Conservation (phyloP, 2,113 vertebrate genomes). For the Beaufortia kweichowensis region DNA sequence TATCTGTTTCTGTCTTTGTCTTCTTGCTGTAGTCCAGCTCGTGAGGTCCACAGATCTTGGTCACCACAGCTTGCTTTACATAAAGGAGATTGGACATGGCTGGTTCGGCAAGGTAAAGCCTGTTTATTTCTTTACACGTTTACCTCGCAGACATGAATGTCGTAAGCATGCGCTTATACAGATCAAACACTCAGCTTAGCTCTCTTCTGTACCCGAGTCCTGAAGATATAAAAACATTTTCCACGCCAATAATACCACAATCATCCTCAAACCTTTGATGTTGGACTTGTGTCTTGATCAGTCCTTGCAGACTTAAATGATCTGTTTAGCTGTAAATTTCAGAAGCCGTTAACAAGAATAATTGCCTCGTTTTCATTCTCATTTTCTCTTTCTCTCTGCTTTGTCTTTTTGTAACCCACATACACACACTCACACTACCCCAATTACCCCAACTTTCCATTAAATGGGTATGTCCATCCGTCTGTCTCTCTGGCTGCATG, state of each 20-base stretch:
- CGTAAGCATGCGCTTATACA: not conserved
- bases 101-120: constrained; percentile 93
- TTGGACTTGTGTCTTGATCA: constrained; percentile 3
- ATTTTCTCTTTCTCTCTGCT: constrained; percentile 44
- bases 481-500: constrained; percentile 40
- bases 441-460: constrained; percentile 53
- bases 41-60: constrained; percentile 83
- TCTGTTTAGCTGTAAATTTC: constrained; percentile 23
- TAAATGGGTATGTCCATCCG: constrained; percentile 57
- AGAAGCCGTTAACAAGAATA: constrained; percentile 20
- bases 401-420: constrained; percentile 49
- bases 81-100: constrained; percentile 92
- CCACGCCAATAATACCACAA: constrained; percentile 17
- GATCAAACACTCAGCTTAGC: constrained; percentile 14
- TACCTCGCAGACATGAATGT: not conserved
- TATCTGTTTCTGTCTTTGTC: constrained; percentile 19
- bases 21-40: constrained; percentile 78
- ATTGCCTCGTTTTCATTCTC: constrained; percentile 45
- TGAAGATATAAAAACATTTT: constrained; percentile 32
- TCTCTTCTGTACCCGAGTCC: not conserved
- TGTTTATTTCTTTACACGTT: constrained; percentile 25
- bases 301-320: not conserved
- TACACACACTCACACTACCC: constrained; percentile 48
- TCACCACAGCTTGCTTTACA: constrained; percentile 89
- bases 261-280: constrained; percentile 12